Evolutionary conservation across 2,797 vertebrate species (phyloP), one percentile per base, ranked within the genome.

Genomic region (Leptodactylus fallax): DNA sequence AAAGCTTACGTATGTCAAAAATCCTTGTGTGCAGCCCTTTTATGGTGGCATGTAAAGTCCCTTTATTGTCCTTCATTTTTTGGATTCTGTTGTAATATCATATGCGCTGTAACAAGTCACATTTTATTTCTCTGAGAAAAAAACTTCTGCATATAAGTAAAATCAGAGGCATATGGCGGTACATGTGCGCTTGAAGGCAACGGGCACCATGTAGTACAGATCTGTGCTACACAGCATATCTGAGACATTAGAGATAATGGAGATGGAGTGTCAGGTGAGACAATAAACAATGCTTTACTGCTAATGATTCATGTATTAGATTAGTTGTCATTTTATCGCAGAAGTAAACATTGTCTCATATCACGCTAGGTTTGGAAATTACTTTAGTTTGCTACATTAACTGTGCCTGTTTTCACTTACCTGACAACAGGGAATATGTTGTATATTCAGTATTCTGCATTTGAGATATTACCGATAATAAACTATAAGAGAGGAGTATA

Each of bases 321-420:
- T 72, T 72, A 72, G 7, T 47, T 10, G 36, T 45, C 11, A 65
- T 65, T 60, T 65, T 9, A 65, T 65, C 2, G 9, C 72, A 76
- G 21, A 9, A 76, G 1, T 76, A n/a, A 76, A 51, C 21, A 51
- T 13, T 76, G 11, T 76, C 51, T 51, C 51, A 21, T 11, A 51
- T 76, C 17, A 51, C 4, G 19, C 71, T 53, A 76, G 2, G 47
- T 21, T 79, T 55, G n/a, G 23, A 60, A 79, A 55, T 79, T 12
- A 79, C 36, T 56, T 79, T 36, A 36, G 53, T 36, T 79, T 79
- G 78, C 23, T 60, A 79, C 8, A 53, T 49, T 53, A 51, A n/a
- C 47, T 6, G n/a, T 1, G 21, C 47, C 1, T 7, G 45, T 8
- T 45, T 72, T 19, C 17, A 45, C 8, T 9, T 72, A 19, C 0